Percentiles rank a stretch among this genome's conserved stretches.
These are phyloP conservation scores for Caenorhabditis tropicalis DNA, from an alignment of 1,140 invertebrate genomes.

Conservation along the genomic window DNA sequence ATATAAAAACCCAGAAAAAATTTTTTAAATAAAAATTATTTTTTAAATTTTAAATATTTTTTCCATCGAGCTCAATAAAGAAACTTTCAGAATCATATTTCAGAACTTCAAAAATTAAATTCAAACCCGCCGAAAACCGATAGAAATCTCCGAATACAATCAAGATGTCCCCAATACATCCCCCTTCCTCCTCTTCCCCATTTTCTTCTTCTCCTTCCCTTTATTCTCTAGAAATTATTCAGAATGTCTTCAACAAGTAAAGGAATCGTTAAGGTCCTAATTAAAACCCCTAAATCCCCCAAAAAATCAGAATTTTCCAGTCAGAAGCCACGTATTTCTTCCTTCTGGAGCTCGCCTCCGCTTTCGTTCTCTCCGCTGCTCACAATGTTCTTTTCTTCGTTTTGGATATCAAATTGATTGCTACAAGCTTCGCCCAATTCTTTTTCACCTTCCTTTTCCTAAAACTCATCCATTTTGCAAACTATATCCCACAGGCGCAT, in stretches of 20 bases:
- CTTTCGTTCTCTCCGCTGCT: conserved; percentile 55
- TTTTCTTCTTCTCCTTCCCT: background rate
- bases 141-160: conserved; percentile 7
- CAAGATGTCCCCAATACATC: conserved; percentile 33
- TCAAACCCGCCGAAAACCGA: background rate
- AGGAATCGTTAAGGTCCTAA: background rate
- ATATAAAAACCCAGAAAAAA: too few relatives aligned
- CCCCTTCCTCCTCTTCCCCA: background rate
- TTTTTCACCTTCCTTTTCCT: conserved; percentile 52
- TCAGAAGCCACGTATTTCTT: conserved; percentile 54
- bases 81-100: background rate
- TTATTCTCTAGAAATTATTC: background rate
- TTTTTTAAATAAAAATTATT: too few relatives aligned
- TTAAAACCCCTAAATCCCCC: too few relatives aligned
- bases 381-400: conserved; percentile 58
- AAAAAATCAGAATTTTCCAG: background rate
- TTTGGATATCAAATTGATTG: conserved; percentile 51
- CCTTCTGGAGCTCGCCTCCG: conserved; percentile 45
- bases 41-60: too few relatives aligned
- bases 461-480: conserved; percentile 1
- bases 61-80: too few relatives aligned
- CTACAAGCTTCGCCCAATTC: conserved; percentile 56
- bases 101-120: background rate
- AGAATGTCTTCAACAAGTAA: background rate
- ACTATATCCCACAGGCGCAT: conserved; percentile 39